These are phyloP conservation scores for Nemurella pictetii DNA, from an alignment of 2,888 invertebrate genomes.

Conservation along the genomic window DNA sequence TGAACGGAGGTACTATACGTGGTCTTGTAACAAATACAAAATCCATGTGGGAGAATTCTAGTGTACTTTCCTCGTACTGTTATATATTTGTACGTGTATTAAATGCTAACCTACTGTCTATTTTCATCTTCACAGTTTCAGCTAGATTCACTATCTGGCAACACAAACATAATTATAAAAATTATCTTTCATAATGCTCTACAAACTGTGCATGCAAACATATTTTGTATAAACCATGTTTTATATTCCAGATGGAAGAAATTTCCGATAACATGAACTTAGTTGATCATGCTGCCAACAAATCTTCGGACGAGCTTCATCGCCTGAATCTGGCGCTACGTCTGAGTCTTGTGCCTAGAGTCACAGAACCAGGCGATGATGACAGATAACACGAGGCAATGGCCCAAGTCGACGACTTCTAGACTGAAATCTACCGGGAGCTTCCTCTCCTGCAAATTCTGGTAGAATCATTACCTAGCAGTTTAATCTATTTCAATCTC, in stretches of 20 bases:
- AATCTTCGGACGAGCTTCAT: constrained; percentile 49
- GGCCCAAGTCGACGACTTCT: not conserved
- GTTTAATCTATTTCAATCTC: not conserved
- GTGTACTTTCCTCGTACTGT: too few relatives aligned
- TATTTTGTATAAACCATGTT: too few relatives aligned
- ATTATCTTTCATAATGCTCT: too few relatives aligned
- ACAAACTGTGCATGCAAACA: too few relatives aligned
- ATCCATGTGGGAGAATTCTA: too few relatives aligned
- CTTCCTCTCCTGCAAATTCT: not conserved
- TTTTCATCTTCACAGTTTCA: too few relatives aligned
- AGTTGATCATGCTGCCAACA: constrained; percentile 51
- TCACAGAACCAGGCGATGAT: not conserved
- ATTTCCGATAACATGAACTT: constrained; percentile 52
- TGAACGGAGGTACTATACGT: too few relatives aligned
- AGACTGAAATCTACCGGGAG: not conserved
- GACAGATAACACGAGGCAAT: not conserved
- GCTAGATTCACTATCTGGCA: too few relatives aligned
- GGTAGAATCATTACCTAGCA: not conserved
- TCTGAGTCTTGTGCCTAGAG: constrained; percentile 43
- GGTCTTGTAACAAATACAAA: too few relatives aligned
- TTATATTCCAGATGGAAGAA: constrained; percentile 53
- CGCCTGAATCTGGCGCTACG: constrained; percentile 50
- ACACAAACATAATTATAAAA: too few relatives aligned
- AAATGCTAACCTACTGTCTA: too few relatives aligned
- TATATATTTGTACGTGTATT: too few relatives aligned